A percentile compares a stretch with the other conserved stretches of the same genome.
These are phyloP conservation scores for Potamarius usumacintae DNA, from an alignment of 2,113 vertebrate genomes.

Conservation along the genomic window DNA sequence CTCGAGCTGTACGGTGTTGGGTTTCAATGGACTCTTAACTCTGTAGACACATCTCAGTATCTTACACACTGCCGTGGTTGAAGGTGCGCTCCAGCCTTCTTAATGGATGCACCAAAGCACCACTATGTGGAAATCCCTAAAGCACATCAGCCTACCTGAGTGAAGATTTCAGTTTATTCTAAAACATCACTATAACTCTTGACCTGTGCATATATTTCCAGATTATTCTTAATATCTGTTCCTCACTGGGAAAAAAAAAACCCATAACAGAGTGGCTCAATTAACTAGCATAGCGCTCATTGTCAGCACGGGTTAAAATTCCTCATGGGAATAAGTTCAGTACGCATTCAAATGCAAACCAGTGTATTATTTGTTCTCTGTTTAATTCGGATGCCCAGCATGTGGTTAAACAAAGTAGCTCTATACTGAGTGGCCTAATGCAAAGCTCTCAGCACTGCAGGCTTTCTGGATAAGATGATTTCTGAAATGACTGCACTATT, in stretches of 20 bases:
- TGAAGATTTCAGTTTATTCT: not conserved
- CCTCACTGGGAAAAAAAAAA: not conserved
- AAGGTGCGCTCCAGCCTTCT: constrained; percentile 30
- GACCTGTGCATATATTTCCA: not conserved
- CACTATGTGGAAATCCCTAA: not conserved
- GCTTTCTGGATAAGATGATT: constrained; percentile 38
- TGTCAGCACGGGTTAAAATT: constrained; percentile 37
- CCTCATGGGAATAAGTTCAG: constrained; percentile 53
- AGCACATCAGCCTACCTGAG: not conserved
- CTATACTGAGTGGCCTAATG: constrained; percentile 37
- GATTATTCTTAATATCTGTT: not conserved
- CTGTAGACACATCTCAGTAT: constrained; percentile 76
- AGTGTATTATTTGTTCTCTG: constrained; percentile 46
- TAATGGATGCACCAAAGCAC: not conserved
- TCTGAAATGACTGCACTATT: constrained; percentile 28
- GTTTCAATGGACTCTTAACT: constrained; percentile 82
- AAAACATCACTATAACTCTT: not conserved
- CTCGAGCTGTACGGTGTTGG: constrained; percentile 85
- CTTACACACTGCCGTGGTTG: constrained; percentile 75
- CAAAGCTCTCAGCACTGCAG: constrained; percentile 47
- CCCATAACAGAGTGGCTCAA: constrained; percentile 36
- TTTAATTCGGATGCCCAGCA: constrained; percentile 54
- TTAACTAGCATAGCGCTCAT: constrained; percentile 38
- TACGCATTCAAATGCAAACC: constrained; percentile 56
- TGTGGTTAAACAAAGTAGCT: constrained; percentile 51